These are phyloP conservation scores for Macheiramphus alcinus DNA, from an alignment of 2,113 vertebrate species.

Conservation along the genomic window DNA sequence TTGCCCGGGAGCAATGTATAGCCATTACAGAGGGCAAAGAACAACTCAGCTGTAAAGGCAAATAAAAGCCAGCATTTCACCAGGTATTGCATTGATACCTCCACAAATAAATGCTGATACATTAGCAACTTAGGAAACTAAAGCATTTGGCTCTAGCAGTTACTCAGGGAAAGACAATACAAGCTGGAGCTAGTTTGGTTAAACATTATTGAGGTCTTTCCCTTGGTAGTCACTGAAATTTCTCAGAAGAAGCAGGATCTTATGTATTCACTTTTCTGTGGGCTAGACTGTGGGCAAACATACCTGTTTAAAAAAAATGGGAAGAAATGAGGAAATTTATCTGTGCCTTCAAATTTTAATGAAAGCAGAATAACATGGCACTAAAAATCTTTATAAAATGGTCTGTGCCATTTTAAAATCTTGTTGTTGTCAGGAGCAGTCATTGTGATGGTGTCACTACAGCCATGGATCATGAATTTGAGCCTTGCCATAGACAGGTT, in stretches of 20 bases:
- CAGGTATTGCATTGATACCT: neutral
- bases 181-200: neutral
- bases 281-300: neutral
- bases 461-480: neutral
- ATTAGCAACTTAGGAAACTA: neutral
- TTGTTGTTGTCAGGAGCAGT: neutral
- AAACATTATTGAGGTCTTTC: neutral
- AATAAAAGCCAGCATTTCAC: neutral
- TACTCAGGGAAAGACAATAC: neutral
- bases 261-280: neutral
- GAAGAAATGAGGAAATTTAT: neutral
- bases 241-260: neutral
- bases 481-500: neutral
- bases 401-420: neutral
- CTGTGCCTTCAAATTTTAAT: neutral
- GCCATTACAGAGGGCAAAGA: neutral
- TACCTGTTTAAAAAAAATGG: neutral
- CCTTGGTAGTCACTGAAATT: neutral
- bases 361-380: neutral
- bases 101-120: neutral
- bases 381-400: neutral
- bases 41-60: neutral
- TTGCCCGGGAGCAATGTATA: rapidly evolving
- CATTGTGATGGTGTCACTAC: neutral
- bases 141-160: neutral